phyloP scores from a whole-genome alignment of 2,888 invertebrate species.

The Tanypteryx hageni region DNA sequence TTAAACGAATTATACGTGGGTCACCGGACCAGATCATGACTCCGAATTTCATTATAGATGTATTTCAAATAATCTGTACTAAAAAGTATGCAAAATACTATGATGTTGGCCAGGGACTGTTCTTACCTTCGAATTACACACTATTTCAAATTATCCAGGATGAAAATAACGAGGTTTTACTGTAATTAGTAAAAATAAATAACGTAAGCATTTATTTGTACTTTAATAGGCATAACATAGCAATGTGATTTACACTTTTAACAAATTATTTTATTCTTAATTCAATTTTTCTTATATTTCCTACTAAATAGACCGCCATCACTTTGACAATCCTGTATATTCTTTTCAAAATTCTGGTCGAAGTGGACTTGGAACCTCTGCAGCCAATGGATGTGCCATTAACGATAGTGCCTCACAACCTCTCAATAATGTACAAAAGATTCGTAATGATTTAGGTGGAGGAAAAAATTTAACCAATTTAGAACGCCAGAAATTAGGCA shows the following conservation, averaged over 20 bases:
- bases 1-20: too few relatives aligned
- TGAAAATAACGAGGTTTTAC: too few relatives aligned
- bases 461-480: constrained; percentile 80
- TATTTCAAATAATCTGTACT: background rate
- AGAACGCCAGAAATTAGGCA: constrained; percentile 78
- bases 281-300: background rate
- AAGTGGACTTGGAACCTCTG: constrained; percentile 66
- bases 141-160: too few relatives aligned
- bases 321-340: constrained; percentile 96
- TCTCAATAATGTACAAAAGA: constrained; percentile 75
- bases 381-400: constrained; percentile 66
- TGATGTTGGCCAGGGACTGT: too few relatives aligned
- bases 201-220: background rate
- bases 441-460: constrained; percentile 79
- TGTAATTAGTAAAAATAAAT: too few relatives aligned
- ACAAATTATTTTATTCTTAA: background rate
- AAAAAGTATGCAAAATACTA: too few relatives aligned
- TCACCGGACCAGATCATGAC: too few relatives aligned
- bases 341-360: constrained; percentile 79
- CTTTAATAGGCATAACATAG: background rate
- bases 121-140: too few relatives aligned
- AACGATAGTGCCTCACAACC: constrained; percentile 75
- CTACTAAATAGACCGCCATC: constrained; percentile 82
- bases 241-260: background rate
- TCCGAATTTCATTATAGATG: too few relatives aligned